Evolutionary conservation across 2,797 vertebrate species (phyloP).

Genomic region (Gobionotothen gibberifrons): DNA sequence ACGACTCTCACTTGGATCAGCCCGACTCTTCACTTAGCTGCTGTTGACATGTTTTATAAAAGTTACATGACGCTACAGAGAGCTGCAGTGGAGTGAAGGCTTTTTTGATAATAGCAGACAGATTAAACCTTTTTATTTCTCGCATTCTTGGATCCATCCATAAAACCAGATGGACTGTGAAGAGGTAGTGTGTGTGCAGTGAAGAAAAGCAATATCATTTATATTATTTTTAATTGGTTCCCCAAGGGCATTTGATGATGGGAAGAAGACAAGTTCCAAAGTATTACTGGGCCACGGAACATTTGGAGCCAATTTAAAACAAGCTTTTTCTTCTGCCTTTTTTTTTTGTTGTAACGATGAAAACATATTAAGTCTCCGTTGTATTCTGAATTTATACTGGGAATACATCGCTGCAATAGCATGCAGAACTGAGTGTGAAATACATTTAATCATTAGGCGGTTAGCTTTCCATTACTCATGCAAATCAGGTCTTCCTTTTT

Average conservation of each 20-base stretch:
- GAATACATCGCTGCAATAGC: neutral
- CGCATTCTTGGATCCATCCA: slow-evolving; percentile 76
- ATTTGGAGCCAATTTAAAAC: slow-evolving; percentile 61
- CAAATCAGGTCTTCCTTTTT: slow-evolving; percentile 27
- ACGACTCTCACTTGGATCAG: slow-evolving; percentile 20
- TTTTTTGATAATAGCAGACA: slow-evolving; percentile 67
- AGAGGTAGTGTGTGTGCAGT: slow-evolving; percentile 70
- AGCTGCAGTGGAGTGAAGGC: slow-evolving; percentile 42
- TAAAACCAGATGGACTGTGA: slow-evolving; percentile 79
- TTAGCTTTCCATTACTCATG: slow-evolving; percentile 8
- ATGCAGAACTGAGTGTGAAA: neutral
- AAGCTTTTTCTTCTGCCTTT: neutral
- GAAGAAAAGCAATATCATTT: slow-evolving; percentile 78
- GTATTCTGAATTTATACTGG: neutral
- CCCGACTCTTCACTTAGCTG: slow-evolving; percentile 4
- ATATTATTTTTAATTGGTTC: slow-evolving; percentile 84
- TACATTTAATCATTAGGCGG: slow-evolving; percentile 4
- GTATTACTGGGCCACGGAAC: slow-evolving; percentile 56
- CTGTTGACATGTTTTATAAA: slow-evolving; percentile 26
- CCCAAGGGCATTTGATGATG: slow-evolving; percentile 75
- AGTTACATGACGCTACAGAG: slow-evolving; percentile 35
- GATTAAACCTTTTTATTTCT: slow-evolving; percentile 78
- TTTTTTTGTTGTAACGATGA: slow-evolving; percentile 2
- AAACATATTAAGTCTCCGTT: slow-evolving; percentile 27
- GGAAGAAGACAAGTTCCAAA: slow-evolving; percentile 65